Evolutionary conservation across 1,140 invertebrate genomes (phyloP).

Genomic region (Panagrolaimus sp.): DNA sequence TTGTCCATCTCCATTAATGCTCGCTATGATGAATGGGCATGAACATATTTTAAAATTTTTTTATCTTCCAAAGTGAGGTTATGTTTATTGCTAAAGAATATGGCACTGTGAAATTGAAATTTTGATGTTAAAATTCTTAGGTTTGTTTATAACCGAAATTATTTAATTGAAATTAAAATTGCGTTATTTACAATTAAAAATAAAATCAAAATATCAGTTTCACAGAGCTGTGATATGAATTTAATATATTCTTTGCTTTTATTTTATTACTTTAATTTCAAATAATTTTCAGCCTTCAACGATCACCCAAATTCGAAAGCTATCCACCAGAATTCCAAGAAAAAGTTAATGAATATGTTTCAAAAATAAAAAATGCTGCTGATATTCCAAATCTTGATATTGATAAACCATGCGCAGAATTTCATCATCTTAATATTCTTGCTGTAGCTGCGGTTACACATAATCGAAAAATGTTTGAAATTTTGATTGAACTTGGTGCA

Average conservation of each 20-base stretch:
- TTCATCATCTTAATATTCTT: conserved; percentile 1
- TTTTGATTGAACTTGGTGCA: conserved; percentile 6
- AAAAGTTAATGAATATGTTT: neutral
- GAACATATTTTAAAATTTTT: neutral
- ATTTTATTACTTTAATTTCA: neutral
- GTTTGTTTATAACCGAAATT: neutral
- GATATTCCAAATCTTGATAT: neutral
- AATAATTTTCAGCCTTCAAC: neutral
- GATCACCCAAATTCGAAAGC: neutral
- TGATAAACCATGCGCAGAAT: neutral
- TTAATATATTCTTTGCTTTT: neutral
- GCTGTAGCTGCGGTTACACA: neutral
- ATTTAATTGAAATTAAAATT: too few relatives aligned
- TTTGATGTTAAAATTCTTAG: neutral
- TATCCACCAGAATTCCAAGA: neutral
- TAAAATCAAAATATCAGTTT: too few relatives aligned
- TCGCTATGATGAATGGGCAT: conserved; percentile 1
- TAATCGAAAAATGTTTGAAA: neutral
- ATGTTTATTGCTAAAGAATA: too few relatives aligned
- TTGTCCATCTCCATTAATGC: neutral
- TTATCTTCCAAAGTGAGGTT: neutral
- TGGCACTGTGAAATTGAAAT: too few relatives aligned
- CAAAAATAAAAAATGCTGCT: neutral
- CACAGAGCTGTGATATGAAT: too few relatives aligned
- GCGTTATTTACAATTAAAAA: too few relatives aligned